Conservation (phyloP, 2,113 vertebrate species). For the Asarcornis scutulata region DNA sequence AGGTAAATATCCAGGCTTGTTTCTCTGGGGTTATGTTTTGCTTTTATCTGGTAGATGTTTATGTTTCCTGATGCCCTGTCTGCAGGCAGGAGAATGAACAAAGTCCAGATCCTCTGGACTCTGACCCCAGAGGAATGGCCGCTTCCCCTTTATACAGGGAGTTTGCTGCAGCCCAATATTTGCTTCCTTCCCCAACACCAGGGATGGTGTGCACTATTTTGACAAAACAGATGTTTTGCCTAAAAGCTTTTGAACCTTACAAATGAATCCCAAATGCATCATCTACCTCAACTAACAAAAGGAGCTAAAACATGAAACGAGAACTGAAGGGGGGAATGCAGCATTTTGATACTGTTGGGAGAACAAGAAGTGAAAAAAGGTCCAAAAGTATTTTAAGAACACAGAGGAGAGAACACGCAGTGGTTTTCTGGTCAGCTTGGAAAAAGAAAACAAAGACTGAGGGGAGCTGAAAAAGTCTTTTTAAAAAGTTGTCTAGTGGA, state of each 20-base stretch:
- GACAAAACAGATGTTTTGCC: not conserved
- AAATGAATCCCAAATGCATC: not conserved
- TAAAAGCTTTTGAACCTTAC: conserved; percentile 7
- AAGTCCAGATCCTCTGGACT: conserved; percentile 17
- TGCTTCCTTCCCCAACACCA: not conserved
- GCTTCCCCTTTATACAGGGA: not conserved
- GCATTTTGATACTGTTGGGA: not conserved
- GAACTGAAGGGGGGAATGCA: not conserved
- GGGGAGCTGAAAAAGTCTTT: not conserved
- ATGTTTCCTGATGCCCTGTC: not conserved
- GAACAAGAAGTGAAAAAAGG: not conserved
- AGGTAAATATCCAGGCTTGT: not conserved
- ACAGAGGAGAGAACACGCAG: not conserved
- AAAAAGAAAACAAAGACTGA: not conserved
- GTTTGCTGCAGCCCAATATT: not conserved
- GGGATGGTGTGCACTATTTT: not conserved
- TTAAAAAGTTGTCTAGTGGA: not conserved
- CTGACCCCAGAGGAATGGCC: not conserved
- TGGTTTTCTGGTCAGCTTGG: not conserved
- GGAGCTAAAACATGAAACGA: not conserved
- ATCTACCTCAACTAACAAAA: not conserved
- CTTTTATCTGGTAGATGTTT: conserved; percentile 19
- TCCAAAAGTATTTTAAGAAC: not conserved
- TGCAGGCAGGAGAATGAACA: not conserved
- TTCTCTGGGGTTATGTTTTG: conserved; percentile 7